A percentile compares a stretch with the other conserved stretches of the same genome.
Evolutionary conservation across 1,140 invertebrate genomes (phyloP).

Genomic region (Vanessa tameamea): DNA sequence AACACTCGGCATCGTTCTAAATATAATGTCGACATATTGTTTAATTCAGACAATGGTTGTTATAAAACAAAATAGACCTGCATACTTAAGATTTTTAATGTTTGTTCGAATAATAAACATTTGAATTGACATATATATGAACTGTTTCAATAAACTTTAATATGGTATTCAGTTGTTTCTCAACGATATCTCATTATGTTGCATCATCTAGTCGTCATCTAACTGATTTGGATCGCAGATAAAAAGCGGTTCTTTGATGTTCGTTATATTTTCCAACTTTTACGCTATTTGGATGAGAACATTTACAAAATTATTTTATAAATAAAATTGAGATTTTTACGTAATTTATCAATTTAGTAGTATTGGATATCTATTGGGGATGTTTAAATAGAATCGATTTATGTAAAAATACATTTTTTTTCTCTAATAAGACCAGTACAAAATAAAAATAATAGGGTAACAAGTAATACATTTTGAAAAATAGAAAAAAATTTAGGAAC

Average conservation of each 20-base stretch:
- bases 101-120: too few species aligned
- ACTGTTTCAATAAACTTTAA: neutral
- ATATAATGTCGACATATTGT: constrained; percentile 3
- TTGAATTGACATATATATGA: neutral
- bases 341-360: neutral
- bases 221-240: constrained; percentile 39
- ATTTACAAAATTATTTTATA: neutral
- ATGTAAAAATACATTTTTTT: too few species aligned
- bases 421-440: too few species aligned
- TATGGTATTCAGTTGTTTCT: neutral
- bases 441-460: too few species aligned
- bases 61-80: neutral
- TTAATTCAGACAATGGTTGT: constrained; percentile 13
- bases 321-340: neutral
- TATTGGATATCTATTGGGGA: too few species aligned
- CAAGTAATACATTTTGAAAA: too few species aligned
- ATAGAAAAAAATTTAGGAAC: too few species aligned
- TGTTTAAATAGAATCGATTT: too few species aligned
- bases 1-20: constrained; percentile 10
- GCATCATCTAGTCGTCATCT: constrained; percentile 29
- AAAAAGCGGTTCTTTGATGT: constrained; percentile 14
- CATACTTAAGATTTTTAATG: neutral
- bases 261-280: neutral
- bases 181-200: constrained; percentile 43
- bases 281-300: neutral